Base-by-base conservation (phyloP, 2,113 vertebrate species). In the Amphiprion ocellaris region DNA sequence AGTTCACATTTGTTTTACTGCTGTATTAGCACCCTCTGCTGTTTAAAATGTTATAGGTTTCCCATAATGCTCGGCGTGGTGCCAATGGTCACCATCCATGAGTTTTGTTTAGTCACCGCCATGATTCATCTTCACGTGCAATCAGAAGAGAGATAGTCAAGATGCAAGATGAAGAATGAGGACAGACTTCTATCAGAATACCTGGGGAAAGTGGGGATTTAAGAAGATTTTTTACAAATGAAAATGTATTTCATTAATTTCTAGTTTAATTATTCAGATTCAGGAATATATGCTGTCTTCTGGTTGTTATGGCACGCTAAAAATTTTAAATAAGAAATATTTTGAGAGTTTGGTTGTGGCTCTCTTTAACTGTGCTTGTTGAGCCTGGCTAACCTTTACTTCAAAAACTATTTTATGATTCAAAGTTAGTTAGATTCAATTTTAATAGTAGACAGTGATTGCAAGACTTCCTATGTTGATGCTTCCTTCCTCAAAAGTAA, bases 11-110 rank as follows among this genome's bases (percentile, higher is more conserved):
- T 0, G 46, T 0, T 70, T 62, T 39, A 55, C 30, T 30, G 6
- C 44, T 33, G 4, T 54, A 44, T 76, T 58, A 54, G 37, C 76
- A 68, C 75, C 59, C 71, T 72, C 67, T 69, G 19, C 47, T 67
- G 71, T 53, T 69, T 17, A 70, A 50, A 16, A 60, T 24, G 1
- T 61, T 41, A 19, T 49, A 37, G 30, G 8, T 37, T 37, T 37
- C 33, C 33, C 33, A 37, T 37, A 7, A 37, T 9, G 49, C 58
- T 61, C 50, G 15, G 8, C 33, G 56, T 15, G 4, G 26, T 44
- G 14, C 8, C 4, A 52, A 10, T 9, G 49, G 19, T 50, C 26
- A 58, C 41, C 5, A 26, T 53, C 37, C 30, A 49, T 4, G 33
- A 49, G 46, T 11, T 60, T 50, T 28, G n/a, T 30, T 78, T 55